Conservation (phyloP, 2,888 invertebrate species). For the Lasiommata megera region DNA sequence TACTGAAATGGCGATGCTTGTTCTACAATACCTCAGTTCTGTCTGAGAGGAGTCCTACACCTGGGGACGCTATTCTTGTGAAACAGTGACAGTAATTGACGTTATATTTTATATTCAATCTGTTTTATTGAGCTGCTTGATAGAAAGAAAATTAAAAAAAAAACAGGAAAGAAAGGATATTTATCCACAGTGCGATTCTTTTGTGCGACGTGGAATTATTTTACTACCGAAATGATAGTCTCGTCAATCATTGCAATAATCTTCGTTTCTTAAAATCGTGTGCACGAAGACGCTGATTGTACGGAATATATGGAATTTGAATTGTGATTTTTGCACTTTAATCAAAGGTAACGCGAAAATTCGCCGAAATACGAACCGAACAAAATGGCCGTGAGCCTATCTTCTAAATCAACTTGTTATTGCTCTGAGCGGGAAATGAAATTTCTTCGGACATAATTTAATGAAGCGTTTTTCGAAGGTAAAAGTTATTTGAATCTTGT, state of each 20-base stretch:
- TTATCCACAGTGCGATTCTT: too few species aligned
- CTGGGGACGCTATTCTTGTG: too few species aligned
- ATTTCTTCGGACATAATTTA: conserved; percentile 5
- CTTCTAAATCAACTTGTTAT: neutral
- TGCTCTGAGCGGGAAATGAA: neutral
- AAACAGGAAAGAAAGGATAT: too few species aligned
- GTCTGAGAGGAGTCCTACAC: too few species aligned
- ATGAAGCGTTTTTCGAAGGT: neutral
- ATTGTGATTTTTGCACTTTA: neutral
- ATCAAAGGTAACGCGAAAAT: neutral
- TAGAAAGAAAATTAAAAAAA: too few species aligned
- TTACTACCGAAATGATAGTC: too few species aligned
- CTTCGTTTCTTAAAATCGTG: neutral
- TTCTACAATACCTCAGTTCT: too few species aligned
- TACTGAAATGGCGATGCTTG: too few species aligned
- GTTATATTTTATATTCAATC: too few species aligned
- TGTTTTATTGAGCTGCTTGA: too few species aligned
- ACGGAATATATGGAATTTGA: neutral
- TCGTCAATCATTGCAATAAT: neutral
- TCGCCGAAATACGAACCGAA: neutral
- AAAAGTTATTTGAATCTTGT: neutral
- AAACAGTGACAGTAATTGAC: too few species aligned
- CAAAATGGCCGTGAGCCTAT: neutral
- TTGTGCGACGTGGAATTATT: too few species aligned
- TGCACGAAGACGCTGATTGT: neutral